Conservation (phyloP, 2,113 vertebrate genomes). For the Cygnus atratus region DNA sequence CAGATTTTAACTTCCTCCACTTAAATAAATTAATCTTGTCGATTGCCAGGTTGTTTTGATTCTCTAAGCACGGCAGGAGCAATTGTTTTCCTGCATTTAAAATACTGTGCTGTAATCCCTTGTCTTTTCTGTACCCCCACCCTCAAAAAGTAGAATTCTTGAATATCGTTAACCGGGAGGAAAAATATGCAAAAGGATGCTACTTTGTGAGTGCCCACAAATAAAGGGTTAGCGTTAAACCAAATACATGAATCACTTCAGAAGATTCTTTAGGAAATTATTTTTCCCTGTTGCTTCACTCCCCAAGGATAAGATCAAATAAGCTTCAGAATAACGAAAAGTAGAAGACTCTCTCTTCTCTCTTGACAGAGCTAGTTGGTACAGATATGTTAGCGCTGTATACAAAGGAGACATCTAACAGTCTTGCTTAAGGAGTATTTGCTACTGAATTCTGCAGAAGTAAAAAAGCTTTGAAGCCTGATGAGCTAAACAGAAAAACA, state of each 20-base stretch:
- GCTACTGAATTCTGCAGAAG: background rate
- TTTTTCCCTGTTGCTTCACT: slow-evolving; percentile 26
- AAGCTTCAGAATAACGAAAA: background rate
- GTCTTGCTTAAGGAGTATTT: slow-evolving; percentile 17
- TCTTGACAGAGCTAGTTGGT: background rate
- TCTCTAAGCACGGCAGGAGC: background rate
- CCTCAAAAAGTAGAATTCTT: background rate
- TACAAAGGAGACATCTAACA: background rate
- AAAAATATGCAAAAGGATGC: background rate
- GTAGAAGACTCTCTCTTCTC: background rate
- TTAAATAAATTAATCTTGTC: background rate
- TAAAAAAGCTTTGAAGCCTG: background rate
- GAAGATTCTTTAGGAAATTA: slow-evolving; percentile 25
- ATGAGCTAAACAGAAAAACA: slow-evolving; percentile 8
- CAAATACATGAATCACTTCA: background rate
- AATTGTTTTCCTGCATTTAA: background rate
- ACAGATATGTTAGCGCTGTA: background rate
- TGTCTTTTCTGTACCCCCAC: background rate
- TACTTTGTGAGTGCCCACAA: background rate
- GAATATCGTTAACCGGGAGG: background rate
- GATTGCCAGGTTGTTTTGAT: background rate
- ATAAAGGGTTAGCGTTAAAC: background rate
- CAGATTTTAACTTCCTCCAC: background rate
- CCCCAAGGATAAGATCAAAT: slow-evolving; percentile 49
- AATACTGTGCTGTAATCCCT: background rate